Evolutionary conservation across 2,797 vertebrate species (phyloP), one percentile per base, ranked within the genome.

Genomic region (Pseudochromis fuscus): DNA sequence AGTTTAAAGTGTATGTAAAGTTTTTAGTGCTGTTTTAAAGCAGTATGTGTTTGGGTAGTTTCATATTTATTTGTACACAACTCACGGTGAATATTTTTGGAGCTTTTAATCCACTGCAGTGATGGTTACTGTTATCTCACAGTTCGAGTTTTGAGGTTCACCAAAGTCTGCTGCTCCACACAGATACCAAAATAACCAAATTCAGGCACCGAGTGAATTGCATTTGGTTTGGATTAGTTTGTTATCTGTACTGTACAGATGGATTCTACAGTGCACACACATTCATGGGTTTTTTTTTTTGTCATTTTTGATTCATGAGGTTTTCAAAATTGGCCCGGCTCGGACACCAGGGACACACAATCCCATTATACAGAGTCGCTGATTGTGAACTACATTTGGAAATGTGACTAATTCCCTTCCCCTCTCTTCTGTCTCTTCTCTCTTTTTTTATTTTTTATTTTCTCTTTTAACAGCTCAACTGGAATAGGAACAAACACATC

Each of bases 231-330:
- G 85, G 86, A 87, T 89, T 87, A 84, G 75, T 82, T 86, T 66
- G 82, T 88, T 90, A 91, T 91, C 88, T 77, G 67, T 60, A 75
- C 67, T 42, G 42, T 84, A 81, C 89, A 90, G 86, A 87, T 44
- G 84, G 79, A 84, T 33, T 71, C 82, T n/a, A 81, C 71, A 67
- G 62, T 42, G 69, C 67, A 66, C 37, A 84, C 62, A 67, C 79
- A 79, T 55, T 82, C 37, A 52, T 19, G 38, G n/a, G n/a, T n/a
- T n/a, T n/a, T n/a, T n/a, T n/a, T 51, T 79, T 65, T 59, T 56
- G 59, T 79, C 66, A 48, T 77, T 83, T 88, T 75, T 83, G 57
- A 85, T 84, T 82, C 61, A 63, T 8, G 51, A 72, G 77, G 73
- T 87, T 61, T 10, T 62, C 11, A 31, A 59, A 69, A 76, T 68